A percentile compares a stretch with the other conserved stretches of the same genome.
phyloP scores from a whole-genome alignment of 2,797 vertebrate species.

The Chaetodon trifasciatus region DNA sequence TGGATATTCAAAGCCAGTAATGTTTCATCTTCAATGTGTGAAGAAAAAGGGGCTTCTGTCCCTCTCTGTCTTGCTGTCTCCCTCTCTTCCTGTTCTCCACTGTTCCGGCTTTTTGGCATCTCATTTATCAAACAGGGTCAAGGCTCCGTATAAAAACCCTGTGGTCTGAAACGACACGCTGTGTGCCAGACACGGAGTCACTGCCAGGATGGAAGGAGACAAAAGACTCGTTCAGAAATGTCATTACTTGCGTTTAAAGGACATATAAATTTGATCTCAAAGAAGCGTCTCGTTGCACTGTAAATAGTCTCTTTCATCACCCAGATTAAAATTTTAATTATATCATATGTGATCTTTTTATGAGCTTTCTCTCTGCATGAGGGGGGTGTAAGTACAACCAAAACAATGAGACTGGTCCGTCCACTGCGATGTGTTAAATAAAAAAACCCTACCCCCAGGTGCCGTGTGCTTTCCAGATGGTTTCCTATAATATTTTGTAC shows the following conservation, averaged over 20 bases:
- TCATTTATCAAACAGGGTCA: conserved; percentile 69
- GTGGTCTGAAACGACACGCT: conserved; percentile 52
- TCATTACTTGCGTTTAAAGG: conserved; percentile 13
- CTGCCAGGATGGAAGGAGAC: conserved; percentile 30
- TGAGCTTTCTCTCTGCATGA: not conserved
- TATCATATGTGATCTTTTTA: not conserved
- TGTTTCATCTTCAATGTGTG: conserved; percentile 35
- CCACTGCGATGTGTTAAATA: not conserved
- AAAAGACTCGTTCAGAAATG: conserved; percentile 28
- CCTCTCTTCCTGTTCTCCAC: conserved; percentile 37
- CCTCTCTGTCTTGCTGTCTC: conserved; percentile 22
- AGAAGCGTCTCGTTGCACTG: not conserved
- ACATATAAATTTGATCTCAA: conserved; percentile 7
- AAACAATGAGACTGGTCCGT: not conserved
- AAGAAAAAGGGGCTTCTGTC: conserved; percentile 27
- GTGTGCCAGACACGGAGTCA: conserved; percentile 29
- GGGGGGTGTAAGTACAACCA: too few relatives aligned
- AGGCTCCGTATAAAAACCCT: conserved; percentile 51
- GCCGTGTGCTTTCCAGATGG: too few relatives aligned
- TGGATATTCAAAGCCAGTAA: conserved; percentile 5
- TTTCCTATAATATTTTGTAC: not conserved
- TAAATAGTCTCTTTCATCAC: conserved; percentile 27
- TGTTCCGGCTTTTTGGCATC: conserved; percentile 61
- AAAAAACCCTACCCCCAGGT: not conserved
- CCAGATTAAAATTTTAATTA: conserved; percentile 47